A percentile compares a stretch with the other conserved stretches of the same genome.
Conservation (phyloP, 2,888 invertebrate species). For the Linyphia triangularis region DNA sequence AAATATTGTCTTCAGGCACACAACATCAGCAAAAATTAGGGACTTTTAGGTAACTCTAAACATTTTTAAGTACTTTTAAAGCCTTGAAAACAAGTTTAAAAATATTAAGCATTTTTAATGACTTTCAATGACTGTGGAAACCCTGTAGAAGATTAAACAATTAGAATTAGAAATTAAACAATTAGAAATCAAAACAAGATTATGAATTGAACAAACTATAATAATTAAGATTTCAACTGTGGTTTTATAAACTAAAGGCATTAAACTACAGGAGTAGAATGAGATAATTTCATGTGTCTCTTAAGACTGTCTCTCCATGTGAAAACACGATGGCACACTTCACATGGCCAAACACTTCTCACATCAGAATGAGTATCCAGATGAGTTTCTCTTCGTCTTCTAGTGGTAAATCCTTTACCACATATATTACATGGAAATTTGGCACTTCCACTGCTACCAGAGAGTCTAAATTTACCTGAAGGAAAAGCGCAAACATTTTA, state of each 20-base stretch:
- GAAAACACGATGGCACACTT: slow-evolving; percentile 11
- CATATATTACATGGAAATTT: slow-evolving; percentile 20
- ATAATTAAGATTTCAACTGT: too few species aligned
- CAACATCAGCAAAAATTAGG: too few species aligned
- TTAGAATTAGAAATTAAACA: neutral
- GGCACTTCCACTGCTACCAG: neutral
- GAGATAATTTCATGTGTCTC: slow-evolving; percentile 32
- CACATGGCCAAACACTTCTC: slow-evolving; percentile 37
- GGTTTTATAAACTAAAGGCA: neutral
- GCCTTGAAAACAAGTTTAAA: too few species aligned
- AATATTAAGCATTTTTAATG: too few species aligned
- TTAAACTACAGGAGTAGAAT: neutral
- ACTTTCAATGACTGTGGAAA: too few species aligned
- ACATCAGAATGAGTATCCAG: slow-evolving; percentile 43
- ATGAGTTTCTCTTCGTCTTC: slow-evolving; percentile 27
- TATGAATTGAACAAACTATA: too few species aligned
- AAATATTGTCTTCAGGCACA: too few species aligned
- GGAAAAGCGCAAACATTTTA: too few species aligned
- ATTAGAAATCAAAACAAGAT: neutral
- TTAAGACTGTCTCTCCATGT: slow-evolving; percentile 39
- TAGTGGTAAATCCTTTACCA: slow-evolving; percentile 43
- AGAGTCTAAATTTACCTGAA: neutral
- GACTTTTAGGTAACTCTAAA: too few species aligned
- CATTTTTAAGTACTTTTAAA: too few species aligned
- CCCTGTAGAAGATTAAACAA: neutral